Evolutionary conservation across 2,888 invertebrate genomes (phyloP).

Genomic region (Drosophila mercatorum): DNA sequence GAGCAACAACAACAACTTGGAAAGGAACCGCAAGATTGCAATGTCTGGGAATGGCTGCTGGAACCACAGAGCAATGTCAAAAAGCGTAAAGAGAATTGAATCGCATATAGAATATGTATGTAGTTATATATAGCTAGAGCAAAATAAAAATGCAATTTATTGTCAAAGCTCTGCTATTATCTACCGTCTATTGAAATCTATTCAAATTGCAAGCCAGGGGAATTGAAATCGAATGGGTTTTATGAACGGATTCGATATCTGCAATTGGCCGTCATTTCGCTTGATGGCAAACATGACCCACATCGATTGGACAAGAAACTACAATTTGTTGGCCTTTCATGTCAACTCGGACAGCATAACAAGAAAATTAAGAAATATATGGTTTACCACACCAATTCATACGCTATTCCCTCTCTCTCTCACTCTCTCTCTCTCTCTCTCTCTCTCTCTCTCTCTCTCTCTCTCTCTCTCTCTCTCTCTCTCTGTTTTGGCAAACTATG

Average conservation of each 20-base stretch:
- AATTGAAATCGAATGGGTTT: neutral
- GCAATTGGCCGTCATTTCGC: constrained; percentile 10
- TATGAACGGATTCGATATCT: neutral
- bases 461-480: neutral
- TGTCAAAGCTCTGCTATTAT: neutral
- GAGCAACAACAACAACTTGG: constrained; percentile 11
- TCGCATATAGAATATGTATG: neutral
- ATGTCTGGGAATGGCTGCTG: constrained; percentile 18
- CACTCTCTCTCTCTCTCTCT: too few species aligned
- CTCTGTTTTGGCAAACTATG: constrained; percentile 19
- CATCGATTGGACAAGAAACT: neutral
- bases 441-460: neutral
- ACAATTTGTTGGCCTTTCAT: neutral
- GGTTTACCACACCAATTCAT: neutral
- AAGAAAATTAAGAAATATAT: constrained; percentile 7
- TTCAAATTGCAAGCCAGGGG: neutral
- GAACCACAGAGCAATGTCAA: neutral
- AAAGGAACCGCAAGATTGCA: constrained; percentile 20
- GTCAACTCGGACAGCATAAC: neutral
- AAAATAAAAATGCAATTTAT: neutral
- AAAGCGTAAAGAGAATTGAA: neutral
- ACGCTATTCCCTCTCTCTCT: neutral
- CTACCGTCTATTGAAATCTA: neutral
- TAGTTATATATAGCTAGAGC: neutral
- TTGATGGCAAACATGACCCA: constrained; percentile 8